Conservation (phyloP, 2,113 vertebrate genomes). For the Hydrochoerus hydrochaeris region DNA sequence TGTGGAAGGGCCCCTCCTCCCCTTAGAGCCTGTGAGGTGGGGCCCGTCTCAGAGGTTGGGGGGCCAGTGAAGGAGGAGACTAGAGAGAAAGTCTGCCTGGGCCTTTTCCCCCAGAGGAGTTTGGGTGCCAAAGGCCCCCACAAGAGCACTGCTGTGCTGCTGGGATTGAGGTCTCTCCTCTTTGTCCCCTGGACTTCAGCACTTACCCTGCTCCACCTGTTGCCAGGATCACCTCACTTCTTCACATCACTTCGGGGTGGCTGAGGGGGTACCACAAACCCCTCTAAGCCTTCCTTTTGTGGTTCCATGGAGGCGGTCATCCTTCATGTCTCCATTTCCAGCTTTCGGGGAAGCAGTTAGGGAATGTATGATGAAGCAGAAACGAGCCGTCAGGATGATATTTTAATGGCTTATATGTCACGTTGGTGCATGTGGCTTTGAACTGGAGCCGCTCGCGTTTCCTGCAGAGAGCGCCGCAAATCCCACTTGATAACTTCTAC, state of each 20-base stretch:
- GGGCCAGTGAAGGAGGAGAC: slow-evolving; percentile 46
- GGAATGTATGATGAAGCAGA: slow-evolving; percentile 92
- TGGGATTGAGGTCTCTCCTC: background rate
- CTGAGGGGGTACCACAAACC: slow-evolving; percentile 72
- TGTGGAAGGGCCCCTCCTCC: slow-evolving; percentile 14
- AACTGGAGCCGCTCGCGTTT: slow-evolving; percentile 96
- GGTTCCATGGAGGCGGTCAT: slow-evolving; percentile 88
- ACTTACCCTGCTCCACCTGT: slow-evolving; percentile 96
- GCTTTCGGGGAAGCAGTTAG: slow-evolving; percentile 90
- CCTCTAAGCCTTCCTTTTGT: slow-evolving; percentile 85
- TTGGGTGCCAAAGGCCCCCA: slow-evolving; percentile 31
- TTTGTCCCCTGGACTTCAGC: slow-evolving; percentile 73
- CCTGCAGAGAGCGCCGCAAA: slow-evolving; percentile 98
- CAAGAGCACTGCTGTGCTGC: background rate
- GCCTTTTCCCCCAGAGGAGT: slow-evolving; percentile 6
- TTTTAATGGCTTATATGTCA: slow-evolving; percentile 98
- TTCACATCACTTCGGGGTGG: slow-evolving; percentile 81
- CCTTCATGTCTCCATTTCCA: slow-evolving; percentile 89
- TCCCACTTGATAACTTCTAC: slow-evolving; percentile 99
- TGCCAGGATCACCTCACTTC: slow-evolving; percentile 86
- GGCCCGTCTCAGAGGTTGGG: slow-evolving; percentile 32
- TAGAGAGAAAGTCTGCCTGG: slow-evolving; percentile 37
- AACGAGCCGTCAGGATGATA: slow-evolving; percentile 95
- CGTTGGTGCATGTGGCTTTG: slow-evolving; percentile 98
- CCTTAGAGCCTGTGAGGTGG: slow-evolving; percentile 60